Evolutionary conservation across 2,113 vertebrate species (phyloP), one percentile per base, ranked within the genome.

Genomic region (Siphamia tubifer): DNA sequence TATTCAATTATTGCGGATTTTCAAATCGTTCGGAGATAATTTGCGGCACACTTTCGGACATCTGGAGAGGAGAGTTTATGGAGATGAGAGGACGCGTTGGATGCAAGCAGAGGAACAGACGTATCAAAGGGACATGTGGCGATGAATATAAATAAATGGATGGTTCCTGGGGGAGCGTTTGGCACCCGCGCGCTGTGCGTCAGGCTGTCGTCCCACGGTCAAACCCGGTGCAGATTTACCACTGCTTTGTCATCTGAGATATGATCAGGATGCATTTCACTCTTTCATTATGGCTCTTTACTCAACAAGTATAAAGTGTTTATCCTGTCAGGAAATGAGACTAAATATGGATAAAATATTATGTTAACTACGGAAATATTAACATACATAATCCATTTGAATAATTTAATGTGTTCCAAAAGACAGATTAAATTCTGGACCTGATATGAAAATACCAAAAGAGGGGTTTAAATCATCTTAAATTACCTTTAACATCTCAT

Each of bases 61-160:
- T 96, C 96, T 98, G 96, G 96, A 16, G 64, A 90, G 94, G 92
- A 94, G 94, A 94, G 94, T 95, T 94, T 96, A 95, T 97, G 95
- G 94, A 96, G 96, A 97, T 96, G 93, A 95, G 91, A 77, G 84
- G 94, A 93, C 93, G 93, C 91, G 87, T 84, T 17, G 52, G 87
- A 88, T 93, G 89, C 91, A 82, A 75, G 87, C 74, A 63, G 56
- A 76, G 84, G 89, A 79, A 72, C 17, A 13, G 79, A 74, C 69
- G 57, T 68, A 71, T 88, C 78, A 83, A 45, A 77, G 74, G 84
- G 84, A 73, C 90, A 89, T 89, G 90, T 87, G 89, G 77, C 20
- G 85, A 85, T 89, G 92, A 85, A 92, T 91, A 88, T 83, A 88
- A 84, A 89, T 54, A 68, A 64, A 40, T 40, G 75, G 63, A 20